Evolutionary conservation across 2,888 invertebrate species (phyloP), one percentile per base, ranked within the genome.

Genomic region (Eubasilissa splendida): DNA sequence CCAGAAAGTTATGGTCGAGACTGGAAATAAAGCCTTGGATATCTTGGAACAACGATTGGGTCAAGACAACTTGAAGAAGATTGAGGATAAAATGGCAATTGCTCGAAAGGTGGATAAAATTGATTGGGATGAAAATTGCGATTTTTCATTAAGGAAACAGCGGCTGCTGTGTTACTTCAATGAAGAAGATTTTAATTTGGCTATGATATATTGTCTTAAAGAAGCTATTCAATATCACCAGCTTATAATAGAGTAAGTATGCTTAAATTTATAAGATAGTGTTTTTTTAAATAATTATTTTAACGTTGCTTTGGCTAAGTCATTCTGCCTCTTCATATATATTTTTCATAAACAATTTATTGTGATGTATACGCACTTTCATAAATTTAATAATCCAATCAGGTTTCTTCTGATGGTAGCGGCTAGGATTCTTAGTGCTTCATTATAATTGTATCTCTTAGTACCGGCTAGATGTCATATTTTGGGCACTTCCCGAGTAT

Each of bases 161-260:
- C 74, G 56, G 5, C 14, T 78, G 56, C 75, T 79, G 80, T 12
- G 54, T 12, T 81, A 73, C 68, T 83, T 79, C 70, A 82, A 50
- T 3, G 81, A 83, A 14, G 80, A 81, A 50, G 83, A 82, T 59
- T 82, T 80, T 50, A 77, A 80, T 53, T 7, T 42, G 3, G 80
- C 81, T 7, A 76, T 84, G 76, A 77, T 59, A 8, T 31, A 82
- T 3, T 81, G 80, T 54, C 31, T 84, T 50, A 84, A 81, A 42
- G 76, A 81, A 22, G 81, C 77, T 4, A 78, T 84, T 10, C 54
- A 82, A 22, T 84, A 84, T 42, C 82, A 84, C 53, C 81, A 82
- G 54, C 10, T 81, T 12, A 80, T 82, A 22, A 76, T 82, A 7
- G 79, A 80, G 83, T 83, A 74, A 77, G 82, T 53, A n/a, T 12